Percentiles rank a stretch among this genome's conserved stretches.
phyloP scores from a whole-genome alignment of 2,888 invertebrate genomes.

The Heliconius charithonia region DNA sequence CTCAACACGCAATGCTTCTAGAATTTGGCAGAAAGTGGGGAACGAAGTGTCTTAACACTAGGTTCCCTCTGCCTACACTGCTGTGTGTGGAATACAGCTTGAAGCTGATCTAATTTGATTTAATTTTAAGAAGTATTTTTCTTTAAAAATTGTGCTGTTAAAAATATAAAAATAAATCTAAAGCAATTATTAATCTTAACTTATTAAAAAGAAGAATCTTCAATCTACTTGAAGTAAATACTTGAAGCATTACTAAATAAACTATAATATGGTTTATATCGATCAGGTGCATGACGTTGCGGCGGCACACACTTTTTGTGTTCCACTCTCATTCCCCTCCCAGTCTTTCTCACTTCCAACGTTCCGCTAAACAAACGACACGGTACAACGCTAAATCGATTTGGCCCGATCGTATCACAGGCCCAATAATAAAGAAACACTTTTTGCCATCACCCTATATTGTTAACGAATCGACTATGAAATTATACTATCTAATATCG shows the following conservation, averaged over 20 bases:
- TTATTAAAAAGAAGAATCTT: slow-evolving; percentile 52
- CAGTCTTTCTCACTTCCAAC: slow-evolving; percentile 52
- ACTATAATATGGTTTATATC: slow-evolving; percentile 60
- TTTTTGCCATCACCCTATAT: slow-evolving; percentile 72
- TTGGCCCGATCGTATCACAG: slow-evolving; percentile 74
- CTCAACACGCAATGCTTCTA: too few species aligned
- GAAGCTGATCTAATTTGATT: too few species aligned
- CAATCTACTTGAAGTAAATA: slow-evolving; percentile 55
- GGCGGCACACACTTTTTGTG: slow-evolving; percentile 62
- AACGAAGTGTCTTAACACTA: too few species aligned
- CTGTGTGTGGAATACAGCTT: too few species aligned
- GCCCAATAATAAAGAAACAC: slow-evolving; percentile 75
- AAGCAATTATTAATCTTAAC: slow-evolving; percentile 26
- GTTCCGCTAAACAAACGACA: slow-evolving; percentile 83
- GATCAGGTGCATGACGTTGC: slow-evolving; percentile 54
- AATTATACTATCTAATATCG: slow-evolving; percentile 69
- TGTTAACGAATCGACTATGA: slow-evolving; percentile 78
- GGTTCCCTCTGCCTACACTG: too few species aligned
- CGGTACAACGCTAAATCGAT: slow-evolving; percentile 78
- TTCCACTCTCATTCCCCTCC: slow-evolving; percentile 40
- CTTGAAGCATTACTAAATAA: slow-evolving; percentile 66
- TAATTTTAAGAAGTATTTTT: too few species aligned
- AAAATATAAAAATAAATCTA: neutral
- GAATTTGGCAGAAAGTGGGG: too few species aligned
- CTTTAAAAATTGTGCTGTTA: too few species aligned